A percentile compares a stretch with the other conserved stretches of the same genome.
Conservation (phyloP, 2,888 invertebrate species). For the Petrolisthes cinctipes region DNA sequence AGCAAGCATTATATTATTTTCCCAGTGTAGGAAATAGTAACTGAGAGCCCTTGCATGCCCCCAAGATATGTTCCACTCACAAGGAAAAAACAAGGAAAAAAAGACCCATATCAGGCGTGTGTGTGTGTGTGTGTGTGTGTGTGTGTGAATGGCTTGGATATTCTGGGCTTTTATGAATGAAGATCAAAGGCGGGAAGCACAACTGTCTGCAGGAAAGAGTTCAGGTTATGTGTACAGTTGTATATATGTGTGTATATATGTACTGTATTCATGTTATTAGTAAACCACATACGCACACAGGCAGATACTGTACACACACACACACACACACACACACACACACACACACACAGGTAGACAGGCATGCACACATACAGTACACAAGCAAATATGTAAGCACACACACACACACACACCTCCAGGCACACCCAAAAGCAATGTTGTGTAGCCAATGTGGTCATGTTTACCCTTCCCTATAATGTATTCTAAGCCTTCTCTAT, state of each 20-base stretch:
- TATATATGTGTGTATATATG: conserved; percentile 21
- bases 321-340: conserved; percentile 16
- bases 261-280: neutral
- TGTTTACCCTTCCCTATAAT: no score
- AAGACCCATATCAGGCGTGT: neutral
- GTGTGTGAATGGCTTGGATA: no score
- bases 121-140: neutral
- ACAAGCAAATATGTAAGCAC: neutral
- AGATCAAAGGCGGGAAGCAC: no score
- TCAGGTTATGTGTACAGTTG: conserved; percentile 4
- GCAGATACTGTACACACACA: neutral
- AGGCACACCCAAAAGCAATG: no score
- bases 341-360: conserved; percentile 4
- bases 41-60: no score
- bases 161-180: no score
- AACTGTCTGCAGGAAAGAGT: neutral
- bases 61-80: neutral
- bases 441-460: no score
- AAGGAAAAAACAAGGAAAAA: neutral
- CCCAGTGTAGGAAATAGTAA: no score
- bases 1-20: no score
- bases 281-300: neutral
- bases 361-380: neutral
- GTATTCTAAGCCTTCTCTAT: no score
- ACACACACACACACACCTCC: neutral